Conservation (phyloP, 2,888 invertebrate genomes). For the Maniola hyperantus region DNA sequence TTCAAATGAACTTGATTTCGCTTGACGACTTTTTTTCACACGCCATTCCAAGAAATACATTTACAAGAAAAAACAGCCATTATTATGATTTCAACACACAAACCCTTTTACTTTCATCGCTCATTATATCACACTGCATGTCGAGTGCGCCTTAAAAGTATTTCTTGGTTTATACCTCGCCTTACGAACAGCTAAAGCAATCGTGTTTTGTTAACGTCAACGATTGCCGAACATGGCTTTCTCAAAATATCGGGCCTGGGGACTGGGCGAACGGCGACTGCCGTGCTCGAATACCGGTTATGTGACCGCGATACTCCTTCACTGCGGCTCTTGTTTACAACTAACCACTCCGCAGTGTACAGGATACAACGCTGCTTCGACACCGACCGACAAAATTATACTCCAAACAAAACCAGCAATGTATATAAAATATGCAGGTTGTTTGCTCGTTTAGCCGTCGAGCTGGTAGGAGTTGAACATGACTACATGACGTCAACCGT, state of each 20-base stretch:
- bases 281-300: conserved; percentile 80
- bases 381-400: conserved; percentile 36
- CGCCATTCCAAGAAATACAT: conserved; percentile 21
- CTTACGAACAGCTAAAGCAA: conserved; percentile 64
- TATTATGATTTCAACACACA: conserved; percentile 31
- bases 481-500: conserved; percentile 79
- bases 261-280: conserved; percentile 70
- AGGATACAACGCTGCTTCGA: conserved; percentile 58
- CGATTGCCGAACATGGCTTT: conserved; percentile 76
- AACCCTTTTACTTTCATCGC: conserved; percentile 39
- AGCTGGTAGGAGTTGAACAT: conserved; percentile 68
- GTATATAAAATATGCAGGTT: conserved; percentile 46
- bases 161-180: conserved; percentile 50
- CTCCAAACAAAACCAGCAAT: conserved; percentile 52
- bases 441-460: conserved; percentile 32
- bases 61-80: conserved; percentile 4
- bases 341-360: conserved; percentile 45
- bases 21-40: conserved; percentile 6
- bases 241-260: conserved; percentile 72
- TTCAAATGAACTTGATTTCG: conserved; percentile 16
- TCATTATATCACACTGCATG: conserved; percentile 40
- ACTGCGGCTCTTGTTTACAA: conserved; percentile 53
- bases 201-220: conserved; percentile 73
- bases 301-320: conserved; percentile 79
- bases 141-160: conserved; percentile 49